Conservation (phyloP, 2,113 vertebrate genomes). For the Platysteira castanea region DNA sequence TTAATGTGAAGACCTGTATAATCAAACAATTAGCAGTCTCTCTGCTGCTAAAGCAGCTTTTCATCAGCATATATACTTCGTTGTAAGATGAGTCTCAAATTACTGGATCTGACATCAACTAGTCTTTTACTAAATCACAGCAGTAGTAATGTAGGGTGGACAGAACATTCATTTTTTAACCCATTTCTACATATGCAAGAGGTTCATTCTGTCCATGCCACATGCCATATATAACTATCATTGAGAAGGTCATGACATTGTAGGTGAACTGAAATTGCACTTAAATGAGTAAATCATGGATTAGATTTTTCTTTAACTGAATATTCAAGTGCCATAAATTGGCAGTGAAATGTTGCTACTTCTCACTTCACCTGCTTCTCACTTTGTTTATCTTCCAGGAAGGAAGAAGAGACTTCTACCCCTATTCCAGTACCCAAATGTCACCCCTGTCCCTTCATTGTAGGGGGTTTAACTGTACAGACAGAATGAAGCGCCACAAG, state of each 20-base stretch:
- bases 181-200: neutral
- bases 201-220: neutral
- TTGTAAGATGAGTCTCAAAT: slow-evolving; percentile 78
- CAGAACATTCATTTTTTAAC: neutral
- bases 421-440: fast-evolving
- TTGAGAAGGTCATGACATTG: neutral
- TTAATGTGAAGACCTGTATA: slow-evolving; percentile 99
- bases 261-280: neutral
- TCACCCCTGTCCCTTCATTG: neutral
- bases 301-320: neutral
- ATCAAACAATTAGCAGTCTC: slow-evolving; percentile 99
- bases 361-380: neutral
- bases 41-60: slow-evolving; percentile 87
- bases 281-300: neutral
- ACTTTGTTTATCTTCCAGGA: neutral
- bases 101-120: slow-evolving; percentile 72
- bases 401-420: neutral
- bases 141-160: slow-evolving; percentile 24
- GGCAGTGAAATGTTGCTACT: neutral
- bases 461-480: neutral
- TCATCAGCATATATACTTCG: slow-evolving; percentile 87
- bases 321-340: neutral
- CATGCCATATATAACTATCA: neutral
- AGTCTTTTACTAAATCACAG: slow-evolving; percentile 53
- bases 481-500: neutral